These are phyloP conservation scores for Mus pahari DNA, from an alignment of 2,113 vertebrate species.

Conservation along the genomic window DNA sequence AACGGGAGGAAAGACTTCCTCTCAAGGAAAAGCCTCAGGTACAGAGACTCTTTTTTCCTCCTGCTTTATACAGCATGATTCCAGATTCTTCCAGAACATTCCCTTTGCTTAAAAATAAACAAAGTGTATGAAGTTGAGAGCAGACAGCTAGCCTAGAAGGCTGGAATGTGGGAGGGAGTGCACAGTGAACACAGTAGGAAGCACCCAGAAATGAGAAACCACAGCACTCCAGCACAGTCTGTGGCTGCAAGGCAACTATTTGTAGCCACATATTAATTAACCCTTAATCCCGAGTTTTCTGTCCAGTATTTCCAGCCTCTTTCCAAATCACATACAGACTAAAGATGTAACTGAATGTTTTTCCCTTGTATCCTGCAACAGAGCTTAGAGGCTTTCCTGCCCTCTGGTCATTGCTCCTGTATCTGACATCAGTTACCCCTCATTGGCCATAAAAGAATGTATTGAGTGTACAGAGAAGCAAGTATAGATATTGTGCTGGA, in stretches of 20 bases:
- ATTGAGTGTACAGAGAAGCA: constrained; percentile 39
- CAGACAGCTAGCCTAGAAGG: background rate
- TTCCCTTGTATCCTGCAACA: background rate
- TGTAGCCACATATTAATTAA: background rate
- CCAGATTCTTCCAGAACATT: background rate
- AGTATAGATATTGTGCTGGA: constrained; percentile 16
- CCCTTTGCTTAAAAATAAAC: background rate
- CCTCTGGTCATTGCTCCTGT: background rate
- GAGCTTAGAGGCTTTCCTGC: background rate
- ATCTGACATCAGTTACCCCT: constrained; percentile 58
- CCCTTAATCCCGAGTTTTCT: background rate
- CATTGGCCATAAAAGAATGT: constrained; percentile 42
- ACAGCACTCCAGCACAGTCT: background rate
- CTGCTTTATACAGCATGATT: background rate
- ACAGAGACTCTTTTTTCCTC: background rate
- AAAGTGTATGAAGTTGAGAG: background rate
- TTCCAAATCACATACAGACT: background rate
- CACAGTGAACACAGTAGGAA: background rate
- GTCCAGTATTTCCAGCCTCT: background rate
- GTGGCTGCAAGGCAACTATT: background rate
- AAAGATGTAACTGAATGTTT: background rate
- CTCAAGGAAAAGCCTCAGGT: background rate
- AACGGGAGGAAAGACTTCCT: background rate
- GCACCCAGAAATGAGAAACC: background rate
- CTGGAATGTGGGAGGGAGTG: background rate